Evolutionary conservation across 2,888 invertebrate genomes (phyloP), one percentile per base, ranked within the genome.

Genomic region (Meta bourneti): DNA sequence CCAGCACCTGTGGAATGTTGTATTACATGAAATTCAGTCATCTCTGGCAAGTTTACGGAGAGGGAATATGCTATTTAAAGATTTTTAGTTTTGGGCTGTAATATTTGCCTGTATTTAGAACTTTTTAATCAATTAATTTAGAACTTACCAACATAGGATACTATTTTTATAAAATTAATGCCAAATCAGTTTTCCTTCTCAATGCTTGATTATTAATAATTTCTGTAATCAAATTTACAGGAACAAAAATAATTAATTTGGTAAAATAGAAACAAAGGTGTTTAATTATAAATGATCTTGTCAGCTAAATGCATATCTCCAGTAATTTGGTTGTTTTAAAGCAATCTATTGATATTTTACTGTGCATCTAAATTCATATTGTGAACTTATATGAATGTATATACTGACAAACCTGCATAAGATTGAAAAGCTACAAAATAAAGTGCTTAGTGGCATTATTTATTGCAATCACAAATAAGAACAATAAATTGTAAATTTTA

Each of bases 401-500:
- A 48, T 75, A 48, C 16, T 79, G 61, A 61, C 79, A 79, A 79
- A 79, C 79, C 79, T 79, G 79, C 61, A 79, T 79, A 79, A 61
- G 61, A 61, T 61, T 61, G 61, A 79, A 79, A 7, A 52, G 34
- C 34, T 54, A 61, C 19, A 79, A 79, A 74, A 77, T 51, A 77
- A 79, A 79, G 61, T 61, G 20, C 52, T 78, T 79, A 61, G 61
- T 61, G 61, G 20, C 61, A 79, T 79, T 79, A 61, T 79, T 79
- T 79, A 34, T 79, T 61, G 61, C 79, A 79, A 79, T 79, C 79
- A 79, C 34, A 34, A 19, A 34, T 9, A 54, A 49, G 79, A 79
- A 79, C 79, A 79, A 79, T 54, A 79, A 79, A 79, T 79, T 79
- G 61, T 61, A 79, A 61, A 79, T 61, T 79, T 79, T 79, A 79